Conservation (phyloP, 1,140 invertebrate genomes). For the Coenobita brevimanus region DNA sequence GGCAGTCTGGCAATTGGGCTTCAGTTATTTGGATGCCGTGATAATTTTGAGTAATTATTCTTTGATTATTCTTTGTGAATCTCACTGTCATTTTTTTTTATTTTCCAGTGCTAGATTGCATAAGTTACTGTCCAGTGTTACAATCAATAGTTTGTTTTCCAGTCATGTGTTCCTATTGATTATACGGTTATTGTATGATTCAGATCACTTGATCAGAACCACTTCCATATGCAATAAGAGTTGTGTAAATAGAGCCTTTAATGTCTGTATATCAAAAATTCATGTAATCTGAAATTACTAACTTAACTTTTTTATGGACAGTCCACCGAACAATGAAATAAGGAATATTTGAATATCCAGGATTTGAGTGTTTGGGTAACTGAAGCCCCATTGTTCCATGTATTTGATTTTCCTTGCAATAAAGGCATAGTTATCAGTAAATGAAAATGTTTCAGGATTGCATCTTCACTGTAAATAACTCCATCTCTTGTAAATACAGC, state of each 20-base stretch:
- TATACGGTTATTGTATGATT: background rate
- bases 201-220: background rate
- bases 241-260: background rate
- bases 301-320: background rate
- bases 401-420: background rate
- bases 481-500: background rate
- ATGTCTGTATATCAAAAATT: background rate
- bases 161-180: too few relatives aligned
- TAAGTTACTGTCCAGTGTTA: too few relatives aligned
- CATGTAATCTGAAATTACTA: background rate
- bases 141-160: too few relatives aligned
- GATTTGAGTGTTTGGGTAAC: background rate
- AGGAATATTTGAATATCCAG: background rate
- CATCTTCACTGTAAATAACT: conserved; percentile 2
- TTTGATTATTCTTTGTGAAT: too few relatives aligned
- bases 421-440: background rate
- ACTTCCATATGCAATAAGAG: conserved; percentile 1
- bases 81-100: too few relatives aligned
- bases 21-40: too few relatives aligned
- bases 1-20: too few relatives aligned
- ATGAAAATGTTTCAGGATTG: background rate
- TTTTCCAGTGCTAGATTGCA: too few relatives aligned
- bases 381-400: background rate
- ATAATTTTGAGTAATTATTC: too few relatives aligned
- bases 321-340: background rate